A percentile compares a stretch with the other conserved stretches of the same genome.
Conservation (phyloP, 1,140 invertebrate genomes). For the Drosophila nebulosa region DNA sequence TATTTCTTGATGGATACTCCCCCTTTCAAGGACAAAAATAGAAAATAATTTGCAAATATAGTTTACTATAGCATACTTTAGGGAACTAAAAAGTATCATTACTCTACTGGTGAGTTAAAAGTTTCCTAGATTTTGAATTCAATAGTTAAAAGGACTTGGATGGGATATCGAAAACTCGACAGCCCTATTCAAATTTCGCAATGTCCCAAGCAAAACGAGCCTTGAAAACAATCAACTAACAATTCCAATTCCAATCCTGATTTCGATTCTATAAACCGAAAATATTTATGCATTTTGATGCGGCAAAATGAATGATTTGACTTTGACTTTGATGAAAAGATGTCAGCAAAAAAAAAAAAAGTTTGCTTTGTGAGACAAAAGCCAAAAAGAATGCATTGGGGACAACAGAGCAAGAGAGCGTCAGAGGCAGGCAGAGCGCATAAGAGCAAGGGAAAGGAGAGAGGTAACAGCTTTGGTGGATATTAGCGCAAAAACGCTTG, state of each 20-base stretch:
- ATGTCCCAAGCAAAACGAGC: slow-evolving; percentile 44
- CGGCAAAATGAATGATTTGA: slow-evolving; percentile 81
- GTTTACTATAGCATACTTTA: too few species aligned
- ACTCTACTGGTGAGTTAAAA: too few species aligned
- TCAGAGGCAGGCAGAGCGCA: slow-evolving; percentile 1
- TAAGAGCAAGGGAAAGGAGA: slow-evolving; percentile 4
- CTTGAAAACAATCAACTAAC: slow-evolving; percentile 60
- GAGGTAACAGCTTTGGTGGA: slow-evolving; percentile 59
- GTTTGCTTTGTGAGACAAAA: neutral
- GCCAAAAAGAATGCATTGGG: slow-evolving; percentile 61
- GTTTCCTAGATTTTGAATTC: too few species aligned
- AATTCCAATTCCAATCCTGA: slow-evolving; percentile 55
- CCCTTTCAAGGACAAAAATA: too few species aligned
- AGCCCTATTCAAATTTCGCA: slow-evolving; percentile 26
- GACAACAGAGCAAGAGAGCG: slow-evolving; percentile 28
- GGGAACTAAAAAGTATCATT: too few species aligned
- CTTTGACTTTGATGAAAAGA: slow-evolving; percentile 81
- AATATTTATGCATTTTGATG: slow-evolving; percentile 80
- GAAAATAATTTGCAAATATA: too few species aligned
- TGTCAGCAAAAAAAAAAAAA: slow-evolving; percentile 59
- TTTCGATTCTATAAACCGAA: slow-evolving; percentile 34
- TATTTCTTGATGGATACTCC: too few species aligned
- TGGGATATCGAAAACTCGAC: neutral
- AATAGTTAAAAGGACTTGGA: too few species aligned
- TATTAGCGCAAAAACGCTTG: slow-evolving; percentile 77